Conservation (phyloP, 2,888 invertebrate species). For the Lasioglossum marginatum region DNA sequence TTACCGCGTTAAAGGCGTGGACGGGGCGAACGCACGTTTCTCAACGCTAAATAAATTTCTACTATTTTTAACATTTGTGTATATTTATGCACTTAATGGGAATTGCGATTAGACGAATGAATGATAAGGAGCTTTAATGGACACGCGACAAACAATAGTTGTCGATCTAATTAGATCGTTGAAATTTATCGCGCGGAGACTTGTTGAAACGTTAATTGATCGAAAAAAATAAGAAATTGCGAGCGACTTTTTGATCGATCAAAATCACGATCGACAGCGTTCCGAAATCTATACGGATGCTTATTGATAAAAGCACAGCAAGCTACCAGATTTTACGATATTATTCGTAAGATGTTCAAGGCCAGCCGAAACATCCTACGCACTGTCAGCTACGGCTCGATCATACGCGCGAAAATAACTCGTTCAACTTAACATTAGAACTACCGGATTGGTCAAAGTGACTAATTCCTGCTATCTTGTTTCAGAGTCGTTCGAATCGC, state of each 20-base stretch:
- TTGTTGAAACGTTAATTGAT: neutral
- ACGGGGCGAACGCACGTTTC: no score
- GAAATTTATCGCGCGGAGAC: neutral
- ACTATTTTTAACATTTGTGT: no score
- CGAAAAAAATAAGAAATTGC: neutral
- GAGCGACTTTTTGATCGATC: neutral
- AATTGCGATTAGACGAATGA: neutral
- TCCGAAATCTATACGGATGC: neutral
- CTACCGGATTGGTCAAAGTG: neutral
- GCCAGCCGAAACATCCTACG: constrained; percentile 41
- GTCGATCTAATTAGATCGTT: neutral
- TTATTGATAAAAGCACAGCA: neutral
- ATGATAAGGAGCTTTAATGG: neutral
- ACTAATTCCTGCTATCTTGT: neutral
- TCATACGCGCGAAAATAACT: constrained; percentile 62
- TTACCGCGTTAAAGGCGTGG: no score
- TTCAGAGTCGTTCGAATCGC: neutral
- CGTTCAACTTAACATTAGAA: constrained; percentile 32
- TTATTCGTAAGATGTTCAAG: constrained; percentile 41
- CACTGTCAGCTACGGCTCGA: constrained; percentile 30
- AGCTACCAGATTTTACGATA: constrained; percentile 9
- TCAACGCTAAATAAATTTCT: no score
- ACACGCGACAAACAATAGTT: neutral
- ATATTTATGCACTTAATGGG: no score
- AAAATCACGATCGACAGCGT: neutral